Evolutionary conservation across 2,797 vertebrate genomes (phyloP).

Genomic region (Pangasius larnaudii): DNA sequence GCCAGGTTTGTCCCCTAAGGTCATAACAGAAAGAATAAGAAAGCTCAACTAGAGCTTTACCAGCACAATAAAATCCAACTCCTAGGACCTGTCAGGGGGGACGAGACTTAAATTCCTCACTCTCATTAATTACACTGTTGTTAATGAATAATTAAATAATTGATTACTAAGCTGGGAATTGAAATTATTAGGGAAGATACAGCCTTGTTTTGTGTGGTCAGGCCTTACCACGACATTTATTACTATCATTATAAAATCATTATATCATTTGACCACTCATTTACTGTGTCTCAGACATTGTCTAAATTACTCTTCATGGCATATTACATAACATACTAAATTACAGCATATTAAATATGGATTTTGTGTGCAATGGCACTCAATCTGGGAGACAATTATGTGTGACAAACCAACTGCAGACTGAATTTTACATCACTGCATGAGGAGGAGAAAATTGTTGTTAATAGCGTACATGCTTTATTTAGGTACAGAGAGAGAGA

Average conservation of each 20-base stretch:
- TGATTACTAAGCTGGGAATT: background rate
- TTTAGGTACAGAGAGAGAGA: slow-evolving; percentile 17
- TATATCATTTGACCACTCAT: slow-evolving; percentile 31
- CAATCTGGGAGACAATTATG: slow-evolving; percentile 36
- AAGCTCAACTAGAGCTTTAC: background rate
- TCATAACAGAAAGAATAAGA: background rate
- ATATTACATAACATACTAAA: slow-evolving; percentile 28
- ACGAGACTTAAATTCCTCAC: background rate
- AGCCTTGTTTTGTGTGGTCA: slow-evolving; percentile 14
- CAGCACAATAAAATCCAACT: background rate
- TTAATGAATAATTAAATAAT: slow-evolving; percentile 15
- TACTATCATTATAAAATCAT: slow-evolving; percentile 33
- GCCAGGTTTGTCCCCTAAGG: background rate
- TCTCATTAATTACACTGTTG: background rate
- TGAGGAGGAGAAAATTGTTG: slow-evolving; percentile 19
- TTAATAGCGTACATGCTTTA: slow-evolving; percentile 29
- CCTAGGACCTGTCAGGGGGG: background rate
- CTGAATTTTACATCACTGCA: slow-evolving; percentile 17
- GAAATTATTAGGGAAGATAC: background rate
- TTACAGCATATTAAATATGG: slow-evolving; percentile 35
- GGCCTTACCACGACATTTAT: slow-evolving; percentile 23
- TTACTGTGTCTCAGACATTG: slow-evolving; percentile 14
- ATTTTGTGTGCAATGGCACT: slow-evolving; percentile 33
- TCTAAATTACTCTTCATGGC: slow-evolving; percentile 23
- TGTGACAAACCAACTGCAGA: slow-evolving; percentile 37